Evolutionary conservation across 2,113 vertebrate species (phyloP).

Genomic region (Cinclus mexicanus): DNA sequence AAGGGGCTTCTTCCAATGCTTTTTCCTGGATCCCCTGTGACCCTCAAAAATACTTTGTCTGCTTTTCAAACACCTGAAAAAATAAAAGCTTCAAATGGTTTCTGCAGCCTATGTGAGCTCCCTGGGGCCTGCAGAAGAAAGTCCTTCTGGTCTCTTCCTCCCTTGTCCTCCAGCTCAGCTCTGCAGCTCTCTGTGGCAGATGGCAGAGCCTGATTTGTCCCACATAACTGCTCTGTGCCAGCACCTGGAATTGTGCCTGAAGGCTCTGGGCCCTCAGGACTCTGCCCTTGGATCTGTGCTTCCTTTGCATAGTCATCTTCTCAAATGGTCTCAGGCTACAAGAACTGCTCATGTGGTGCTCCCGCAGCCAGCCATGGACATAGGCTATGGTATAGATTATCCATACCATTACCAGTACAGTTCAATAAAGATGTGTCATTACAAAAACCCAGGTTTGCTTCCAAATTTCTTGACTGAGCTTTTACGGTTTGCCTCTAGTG

Average conservation of each 20-base stretch:
- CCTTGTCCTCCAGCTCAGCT: constrained; percentile 7
- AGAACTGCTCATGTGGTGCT: not conserved
- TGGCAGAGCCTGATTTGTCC: constrained; percentile 27
- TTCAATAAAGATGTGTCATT: not conserved
- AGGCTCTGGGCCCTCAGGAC: not conserved
- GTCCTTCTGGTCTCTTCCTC: not conserved
- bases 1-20: not conserved
- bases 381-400: not conserved
- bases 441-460: not conserved
- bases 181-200: constrained; percentile 34
- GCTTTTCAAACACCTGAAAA: not conserved
- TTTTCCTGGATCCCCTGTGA: not conserved
- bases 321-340: not conserved
- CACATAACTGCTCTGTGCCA: not conserved
- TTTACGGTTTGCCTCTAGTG: not conserved
- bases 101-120: not conserved
- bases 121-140: not conserved
- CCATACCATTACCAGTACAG: not conserved
- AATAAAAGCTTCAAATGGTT: not conserved
- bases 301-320: not conserved
- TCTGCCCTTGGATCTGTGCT: constrained; percentile 3
- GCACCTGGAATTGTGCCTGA: constrained; percentile 12
- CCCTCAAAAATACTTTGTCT: not conserved
- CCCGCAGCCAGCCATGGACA: not conserved
- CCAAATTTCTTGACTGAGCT: not conserved